phyloP scores from a whole-genome alignment of 2,797 vertebrate genomes.

The Miichthys miiuy region DNA sequence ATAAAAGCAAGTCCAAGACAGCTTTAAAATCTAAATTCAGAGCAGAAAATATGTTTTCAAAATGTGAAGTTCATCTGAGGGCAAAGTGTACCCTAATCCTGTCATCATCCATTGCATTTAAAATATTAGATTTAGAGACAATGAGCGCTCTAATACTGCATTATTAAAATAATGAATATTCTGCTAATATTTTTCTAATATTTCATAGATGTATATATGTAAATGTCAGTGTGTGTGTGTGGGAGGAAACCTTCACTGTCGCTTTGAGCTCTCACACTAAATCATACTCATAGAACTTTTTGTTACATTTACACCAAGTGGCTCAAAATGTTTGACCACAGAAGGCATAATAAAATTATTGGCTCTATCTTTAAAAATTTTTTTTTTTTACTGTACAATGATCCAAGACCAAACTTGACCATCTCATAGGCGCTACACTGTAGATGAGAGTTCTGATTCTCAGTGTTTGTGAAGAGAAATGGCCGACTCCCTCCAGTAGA shows the following conservation, averaged over 20 bases:
- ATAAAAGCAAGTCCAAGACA: constrained; percentile 37
- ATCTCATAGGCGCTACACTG: background rate
- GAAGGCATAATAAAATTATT: background rate
- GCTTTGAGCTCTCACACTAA: background rate
- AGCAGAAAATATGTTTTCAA: constrained; percentile 10
- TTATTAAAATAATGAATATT: constrained; percentile 23
- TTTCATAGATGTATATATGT: constrained; percentile 20
- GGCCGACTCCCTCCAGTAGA: constrained; percentile 61
- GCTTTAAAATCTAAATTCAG: constrained; percentile 40
- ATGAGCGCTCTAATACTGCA: constrained; percentile 32
- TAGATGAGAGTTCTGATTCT: constrained; percentile 1
- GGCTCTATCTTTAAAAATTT: constrained; percentile 9
- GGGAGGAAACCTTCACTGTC: background rate
- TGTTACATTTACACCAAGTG: background rate
- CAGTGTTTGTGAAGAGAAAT: constrained; percentile 12
- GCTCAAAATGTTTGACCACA: constrained; percentile 4
- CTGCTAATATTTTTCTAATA: constrained; percentile 30
- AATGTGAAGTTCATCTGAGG: background rate
- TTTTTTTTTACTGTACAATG: background rate
- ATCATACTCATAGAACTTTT: background rate
- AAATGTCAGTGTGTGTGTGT: constrained; percentile 6
- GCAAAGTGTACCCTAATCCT: constrained; percentile 1
- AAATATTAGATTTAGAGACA: constrained; percentile 24
- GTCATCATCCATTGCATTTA: constrained; percentile 13
- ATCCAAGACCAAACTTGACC: background rate